Evolutionary conservation across 2,888 invertebrate species (phyloP).

Genomic region (Perdita meconis): DNA sequence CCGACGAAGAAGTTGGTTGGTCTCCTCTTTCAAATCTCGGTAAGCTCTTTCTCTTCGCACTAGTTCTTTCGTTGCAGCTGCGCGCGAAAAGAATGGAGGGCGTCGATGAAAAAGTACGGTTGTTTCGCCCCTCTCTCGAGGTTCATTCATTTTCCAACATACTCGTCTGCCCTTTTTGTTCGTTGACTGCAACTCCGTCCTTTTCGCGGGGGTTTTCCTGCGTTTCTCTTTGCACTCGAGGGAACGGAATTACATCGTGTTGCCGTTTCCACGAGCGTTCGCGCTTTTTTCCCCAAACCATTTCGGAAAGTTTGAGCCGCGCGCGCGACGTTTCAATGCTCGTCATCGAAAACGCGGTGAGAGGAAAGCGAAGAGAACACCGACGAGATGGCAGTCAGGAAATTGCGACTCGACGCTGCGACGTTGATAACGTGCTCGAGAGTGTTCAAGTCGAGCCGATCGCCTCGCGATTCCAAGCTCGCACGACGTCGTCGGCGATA

Average conservation of each 20-base stretch:
- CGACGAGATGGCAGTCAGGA: too few relatives aligned
- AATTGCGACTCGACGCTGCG: too few relatives aligned
- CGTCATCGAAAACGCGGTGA: not conserved
- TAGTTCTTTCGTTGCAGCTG: slow-evolving; percentile 7
- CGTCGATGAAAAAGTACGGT: slow-evolving; percentile 50
- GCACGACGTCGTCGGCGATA: too few relatives aligned
- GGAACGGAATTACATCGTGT: slow-evolving; percentile 13
- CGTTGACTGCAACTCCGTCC: slow-evolving; percentile 31
- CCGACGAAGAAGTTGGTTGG: not conserved
- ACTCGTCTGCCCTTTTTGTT: slow-evolving; percentile 24
- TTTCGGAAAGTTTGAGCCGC: not conserved
- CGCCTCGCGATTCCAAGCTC: too few relatives aligned
- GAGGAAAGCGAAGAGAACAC: not conserved
- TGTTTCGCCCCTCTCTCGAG: slow-evolving; percentile 31
- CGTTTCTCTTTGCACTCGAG: slow-evolving; percentile 18
- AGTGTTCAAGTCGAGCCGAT: too few relatives aligned
- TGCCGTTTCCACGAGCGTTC: not conserved
- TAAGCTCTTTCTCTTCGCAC: slow-evolving; percentile 5
- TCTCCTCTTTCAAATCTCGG: slow-evolving; percentile 14
- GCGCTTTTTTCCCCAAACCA: not conserved
- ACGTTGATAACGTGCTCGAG: too few relatives aligned
- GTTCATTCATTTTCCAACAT: slow-evolving; percentile 34
- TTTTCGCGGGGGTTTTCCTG: slow-evolving; percentile 13
- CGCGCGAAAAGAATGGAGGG: slow-evolving; percentile 28
- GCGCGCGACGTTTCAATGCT: not conserved